phyloP scores from a whole-genome alignment of 2,797 vertebrate genomes.

The Simalia tracyae region DNA sequence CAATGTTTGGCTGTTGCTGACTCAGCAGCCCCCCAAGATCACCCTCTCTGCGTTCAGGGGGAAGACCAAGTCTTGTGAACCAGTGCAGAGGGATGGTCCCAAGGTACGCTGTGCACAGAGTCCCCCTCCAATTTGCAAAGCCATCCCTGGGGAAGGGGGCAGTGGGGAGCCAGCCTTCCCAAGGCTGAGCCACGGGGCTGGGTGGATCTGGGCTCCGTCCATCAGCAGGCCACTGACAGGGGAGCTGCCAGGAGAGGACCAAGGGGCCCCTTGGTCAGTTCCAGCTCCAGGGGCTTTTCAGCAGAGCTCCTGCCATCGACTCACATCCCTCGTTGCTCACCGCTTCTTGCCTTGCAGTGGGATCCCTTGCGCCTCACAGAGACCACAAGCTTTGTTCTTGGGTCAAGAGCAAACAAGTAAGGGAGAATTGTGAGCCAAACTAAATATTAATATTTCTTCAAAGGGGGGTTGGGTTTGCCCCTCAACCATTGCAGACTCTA shows the following conservation, averaged over 20 bases:
- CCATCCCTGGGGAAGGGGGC: neutral
- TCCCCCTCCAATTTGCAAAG: conserved; percentile 36
- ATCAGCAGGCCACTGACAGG: neutral
- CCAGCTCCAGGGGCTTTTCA: neutral
- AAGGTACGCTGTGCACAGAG: conserved; percentile 79
- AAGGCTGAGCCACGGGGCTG: neutral
- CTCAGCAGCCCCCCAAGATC: neutral
- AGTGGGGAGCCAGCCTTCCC: neutral
- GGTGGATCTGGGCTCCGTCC: neutral
- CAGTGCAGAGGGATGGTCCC: conserved; percentile 89
- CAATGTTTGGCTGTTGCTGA: rapidly evolving
- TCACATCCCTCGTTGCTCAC: neutral
- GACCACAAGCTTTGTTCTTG: conserved; percentile 90
- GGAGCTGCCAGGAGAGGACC: neutral
- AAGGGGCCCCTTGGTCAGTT: neutral
- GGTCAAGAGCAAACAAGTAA: conserved; percentile 97
- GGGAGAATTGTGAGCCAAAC: neutral
- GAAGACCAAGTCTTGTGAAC: conserved; percentile 85
- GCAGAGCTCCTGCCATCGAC: too few species aligned
- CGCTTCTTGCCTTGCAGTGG: conserved; percentile 79
- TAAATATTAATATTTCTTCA: neutral
- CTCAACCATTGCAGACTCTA: too few species aligned
- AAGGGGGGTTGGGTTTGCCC: neutral
- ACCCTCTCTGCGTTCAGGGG: conserved; percentile 72
- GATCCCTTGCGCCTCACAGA: conserved; percentile 89